Base-by-base conservation (phyloP, 2,797 vertebrate genomes). In the Adelosebastes latens region DNA sequence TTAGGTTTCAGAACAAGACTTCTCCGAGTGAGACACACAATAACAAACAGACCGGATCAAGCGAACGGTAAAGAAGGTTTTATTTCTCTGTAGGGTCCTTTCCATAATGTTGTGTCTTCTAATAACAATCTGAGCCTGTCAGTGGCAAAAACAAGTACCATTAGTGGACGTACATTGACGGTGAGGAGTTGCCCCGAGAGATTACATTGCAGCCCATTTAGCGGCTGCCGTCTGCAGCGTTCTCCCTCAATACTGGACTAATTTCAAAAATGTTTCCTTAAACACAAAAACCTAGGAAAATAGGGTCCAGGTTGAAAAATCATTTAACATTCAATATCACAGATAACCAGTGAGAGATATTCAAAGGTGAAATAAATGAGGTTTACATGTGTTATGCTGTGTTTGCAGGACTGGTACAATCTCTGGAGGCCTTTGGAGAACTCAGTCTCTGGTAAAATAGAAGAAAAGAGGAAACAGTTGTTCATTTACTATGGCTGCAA, bases 401-500 rank as follows among this genome's bases (percentile, higher is more conserved):
- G 97, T 89, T 97, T 97, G 94, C 95, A 97, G 90, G 95, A 95
- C 80, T 97, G 97, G 55, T 96, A 97, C n/a, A 98, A 93, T 94
- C 97, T 98, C 94, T 97, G 98, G 20, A 99, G 96, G 27, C 96
- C 96, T 94, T 99, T 99, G 90, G 97, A 96, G 79, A 99, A 98
- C 42, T 99, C 98, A 0, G 96, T 87, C 92, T 99, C 98, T 99
- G 90, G 7, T 24, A 61, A 67, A 79, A 77, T 1, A 76, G 12
- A 80, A 62, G 2, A 69, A 72, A 20, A 63, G 20, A 73, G 9
- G 25, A 58, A 11, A 62, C 36, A 61, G 31, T 12, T 25, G 60
- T 24, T 55, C 52, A 69, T 12, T 5, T 27, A 34, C 1, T 14
- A 42, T 4, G 25, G 39, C 22, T 66, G 5, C 27, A 61, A 29